These are phyloP conservation scores for Eristalis tenax DNA, from an alignment of 2,888 invertebrate genomes.

Conservation along the genomic window DNA sequence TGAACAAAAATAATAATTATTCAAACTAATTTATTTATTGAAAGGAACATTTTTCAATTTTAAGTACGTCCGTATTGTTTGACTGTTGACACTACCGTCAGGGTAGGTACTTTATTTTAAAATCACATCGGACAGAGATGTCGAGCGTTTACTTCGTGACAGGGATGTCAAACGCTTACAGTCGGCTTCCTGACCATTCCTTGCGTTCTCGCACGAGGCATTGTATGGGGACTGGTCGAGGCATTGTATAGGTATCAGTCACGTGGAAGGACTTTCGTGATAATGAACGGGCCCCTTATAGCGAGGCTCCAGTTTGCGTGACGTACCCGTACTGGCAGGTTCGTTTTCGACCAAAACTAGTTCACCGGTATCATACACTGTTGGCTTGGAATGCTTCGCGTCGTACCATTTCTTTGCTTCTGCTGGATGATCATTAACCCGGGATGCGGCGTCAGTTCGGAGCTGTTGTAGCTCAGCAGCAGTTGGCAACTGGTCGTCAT, in stretches of 20 bases:
- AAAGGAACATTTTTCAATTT: too few relatives aligned
- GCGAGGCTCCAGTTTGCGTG: constrained; percentile 70
- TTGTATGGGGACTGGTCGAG: background rate
- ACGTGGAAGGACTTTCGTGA: constrained; percentile 49
- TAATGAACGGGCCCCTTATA: constrained; percentile 61
- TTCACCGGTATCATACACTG: constrained; percentile 35
- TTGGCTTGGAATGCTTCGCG: constrained; percentile 35
- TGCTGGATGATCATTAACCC: constrained; percentile 18
- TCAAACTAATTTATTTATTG: too few relatives aligned
- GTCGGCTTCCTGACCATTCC: constrained; percentile 19
- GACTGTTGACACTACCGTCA: background rate
- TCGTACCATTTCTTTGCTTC: constrained; percentile 33
- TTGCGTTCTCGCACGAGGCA: constrained; percentile 10
- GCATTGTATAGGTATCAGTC: constrained; percentile 66
- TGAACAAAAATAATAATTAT: too few relatives aligned
- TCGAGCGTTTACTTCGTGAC: background rate
- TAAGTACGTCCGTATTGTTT: too few relatives aligned
- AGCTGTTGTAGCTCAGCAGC: constrained; percentile 21
- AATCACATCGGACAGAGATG: constrained; percentile 8
- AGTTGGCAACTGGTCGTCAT: constrained; percentile 20
- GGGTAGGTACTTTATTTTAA: background rate
- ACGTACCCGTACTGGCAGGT: constrained; percentile 47
- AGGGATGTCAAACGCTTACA: constrained; percentile 15
- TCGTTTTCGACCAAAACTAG: constrained; percentile 56
- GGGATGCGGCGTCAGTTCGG: constrained; percentile 15